Evolutionary conservation across 2,888 invertebrate genomes (phyloP), one percentile per base, ranked within the genome.

Genomic region (Spisula subtruncata): DNA sequence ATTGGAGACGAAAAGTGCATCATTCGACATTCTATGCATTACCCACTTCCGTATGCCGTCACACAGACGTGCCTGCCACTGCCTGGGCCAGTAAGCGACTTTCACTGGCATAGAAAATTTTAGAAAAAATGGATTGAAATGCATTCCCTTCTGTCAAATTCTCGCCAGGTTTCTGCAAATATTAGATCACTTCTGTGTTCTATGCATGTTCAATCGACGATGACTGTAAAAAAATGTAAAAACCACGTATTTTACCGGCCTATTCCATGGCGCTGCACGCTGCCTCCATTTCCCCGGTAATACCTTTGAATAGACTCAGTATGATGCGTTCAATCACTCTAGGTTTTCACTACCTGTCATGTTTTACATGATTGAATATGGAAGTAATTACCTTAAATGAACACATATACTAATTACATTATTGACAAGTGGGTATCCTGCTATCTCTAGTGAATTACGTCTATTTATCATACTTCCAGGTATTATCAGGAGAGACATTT

Each of bases 381-480:
- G 75, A 35, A 18, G 75, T 75, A 75, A 75, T 75, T 75, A 75
- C 75, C 75, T 75, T 75, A 75, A 75, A 75, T 75, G 75, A 75
- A 32, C 75, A 60, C 25, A 35, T 75, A 35, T 14, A 32, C 75
- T 75, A 75, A 75, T 75, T 75, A 75, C 32, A 75, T 75, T 75
- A 75, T 35, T 75, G 75, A 75, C 35, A 75, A 75, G 32, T 14
- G 1, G n/a, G 75, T 32, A 18, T 75, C 75, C 29, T 32, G 35
- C 18, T 75, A 75, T 75, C 29, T 32, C 75, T 75, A 16, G 75
- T 14, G 75, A 66, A 66, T 66, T 29, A 41, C 46, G 66, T 46
- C 60, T 35, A 83, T 83, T 83, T 54, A 71, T 71, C 32, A 48
- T 71, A 71, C 75, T 51, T 16, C 18, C 75, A 71, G 84, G 84